Base-by-base conservation (phyloP, 2,113 vertebrate species). In the Gymnogyps californianus region DNA sequence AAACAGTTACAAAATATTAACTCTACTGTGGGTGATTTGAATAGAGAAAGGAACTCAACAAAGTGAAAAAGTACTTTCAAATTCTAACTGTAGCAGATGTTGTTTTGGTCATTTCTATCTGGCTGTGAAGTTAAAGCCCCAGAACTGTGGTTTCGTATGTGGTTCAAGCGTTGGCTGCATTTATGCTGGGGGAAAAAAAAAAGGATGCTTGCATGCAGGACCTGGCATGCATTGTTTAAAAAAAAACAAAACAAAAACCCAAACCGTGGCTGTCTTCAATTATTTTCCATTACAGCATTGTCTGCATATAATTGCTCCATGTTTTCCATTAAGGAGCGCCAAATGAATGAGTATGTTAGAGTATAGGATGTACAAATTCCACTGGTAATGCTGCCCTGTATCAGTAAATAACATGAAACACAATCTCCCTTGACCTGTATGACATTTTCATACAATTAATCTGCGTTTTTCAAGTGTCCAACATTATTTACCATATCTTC, bases 101-200 rank as follows among this genome's bases (percentile, higher is more conserved):
- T 98, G 97, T 97, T 98, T 97, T 96, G 97, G 98, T 98, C 97
- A 97, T 95, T 98, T 95, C 94, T 94, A 97, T 92, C 91, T 98
- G 97, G 97, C 97, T 97, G 97, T 96, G 96, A 97, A 97, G 90
- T 92, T 77, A 78, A 46, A 96, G 90, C 61, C 81, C 90, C 92
- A 95, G 93, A 95, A 74, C 87, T 97, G 96, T 93, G 97, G 97
- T 97, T 97, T 96, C 36, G 2, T 92, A 88, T 96, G 96, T 89
- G 95, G 95, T 96, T 96, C 88, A 91, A 97, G 90, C 44, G 52
- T 58, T 96, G 96, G 92, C 95, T 97, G 92, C 66, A 84, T 92
- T 97, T 96, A 71, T 81, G 55, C 32, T 78, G 82, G 85, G 66
- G 54, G 10, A 71, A 42, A 83, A 72, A 72, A 77, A 66, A 76